Evolutionary conservation across 2,113 vertebrate species (phyloP).

Genomic region (Chunga burmeisteri): DNA sequence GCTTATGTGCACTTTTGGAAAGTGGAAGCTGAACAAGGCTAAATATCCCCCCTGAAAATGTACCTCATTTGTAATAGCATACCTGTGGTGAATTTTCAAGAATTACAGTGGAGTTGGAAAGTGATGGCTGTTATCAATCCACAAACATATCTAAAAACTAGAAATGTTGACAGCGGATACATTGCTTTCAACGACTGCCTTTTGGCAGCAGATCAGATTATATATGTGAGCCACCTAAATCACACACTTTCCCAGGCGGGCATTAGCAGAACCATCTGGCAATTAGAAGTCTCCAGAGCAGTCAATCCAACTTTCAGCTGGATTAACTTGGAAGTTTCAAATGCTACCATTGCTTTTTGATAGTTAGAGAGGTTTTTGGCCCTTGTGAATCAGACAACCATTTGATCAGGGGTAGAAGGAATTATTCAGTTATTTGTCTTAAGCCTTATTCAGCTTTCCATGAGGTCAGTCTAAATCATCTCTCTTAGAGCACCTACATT

Average conservation of each 20-base stretch:
- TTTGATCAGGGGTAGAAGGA: slow-evolving; percentile 40
- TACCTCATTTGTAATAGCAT: neutral
- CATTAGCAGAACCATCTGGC: slow-evolving; percentile 69
- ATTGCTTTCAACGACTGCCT: neutral
- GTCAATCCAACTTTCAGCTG: slow-evolving; percentile 66
- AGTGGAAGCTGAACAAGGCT: neutral
- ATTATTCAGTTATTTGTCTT: slow-evolving; percentile 64
- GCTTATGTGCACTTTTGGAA: neutral
- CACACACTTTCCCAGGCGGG: neutral
- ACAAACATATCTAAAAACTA: neutral
- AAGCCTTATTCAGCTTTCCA: slow-evolving; percentile 28
- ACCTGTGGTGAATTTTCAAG: neutral
- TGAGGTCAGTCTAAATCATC: neutral
- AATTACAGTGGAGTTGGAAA: neutral
- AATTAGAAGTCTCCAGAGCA: slow-evolving; percentile 66
- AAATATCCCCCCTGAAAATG: neutral
- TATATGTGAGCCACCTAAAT: slow-evolving; percentile 21
- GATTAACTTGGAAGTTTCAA: slow-evolving; percentile 72
- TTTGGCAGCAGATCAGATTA: slow-evolving; percentile 29
- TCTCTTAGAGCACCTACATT: neutral
- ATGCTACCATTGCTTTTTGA: slow-evolving; percentile 30
- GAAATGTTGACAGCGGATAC: neutral
- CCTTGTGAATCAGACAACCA: slow-evolving; percentile 51
- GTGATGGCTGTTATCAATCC: neutral
- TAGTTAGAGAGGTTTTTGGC: slow-evolving; percentile 51